These are phyloP conservation scores for Chaetophractus vellerosus DNA, from an alignment of 2,797 vertebrate genomes.

Conservation along the genomic window DNA sequence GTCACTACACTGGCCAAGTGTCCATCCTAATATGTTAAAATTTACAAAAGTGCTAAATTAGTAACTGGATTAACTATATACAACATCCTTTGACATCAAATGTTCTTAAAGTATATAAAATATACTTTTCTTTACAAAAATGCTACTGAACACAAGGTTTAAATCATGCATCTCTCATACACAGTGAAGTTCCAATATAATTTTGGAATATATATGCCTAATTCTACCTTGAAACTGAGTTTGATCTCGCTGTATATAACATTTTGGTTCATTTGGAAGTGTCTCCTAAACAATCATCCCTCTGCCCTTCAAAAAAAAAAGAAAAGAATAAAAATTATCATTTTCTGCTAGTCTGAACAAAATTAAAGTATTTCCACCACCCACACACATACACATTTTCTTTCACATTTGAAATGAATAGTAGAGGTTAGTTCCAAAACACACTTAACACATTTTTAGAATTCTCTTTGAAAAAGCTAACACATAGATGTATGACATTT, in stretches of 20 bases:
- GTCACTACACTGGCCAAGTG: neutral
- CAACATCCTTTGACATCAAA: neutral
- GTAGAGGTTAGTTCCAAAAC: neutral
- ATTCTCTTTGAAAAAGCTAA: neutral
- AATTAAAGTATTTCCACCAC: neutral
- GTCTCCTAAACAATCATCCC: slow-evolving; percentile 9
- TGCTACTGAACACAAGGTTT: neutral
- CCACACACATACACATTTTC: neutral
- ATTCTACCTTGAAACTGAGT: slow-evolving; percentile 39
- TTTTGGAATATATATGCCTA: neutral
- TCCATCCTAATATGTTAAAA: neutral
- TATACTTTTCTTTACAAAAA: neutral
- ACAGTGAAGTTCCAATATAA: slow-evolving; percentile 2
- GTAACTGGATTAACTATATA: neutral
- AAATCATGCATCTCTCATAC: neutral
- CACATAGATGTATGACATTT: neutral
- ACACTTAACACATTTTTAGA: neutral
- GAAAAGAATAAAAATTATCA: neutral
- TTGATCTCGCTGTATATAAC: neutral
- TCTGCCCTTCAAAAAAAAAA: neutral
- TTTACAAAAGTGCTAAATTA: neutral
- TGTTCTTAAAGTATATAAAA: neutral
- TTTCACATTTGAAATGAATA: slow-evolving; percentile 31
- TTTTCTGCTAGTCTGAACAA: neutral
- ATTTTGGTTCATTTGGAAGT: slow-evolving; percentile 24